These are phyloP conservation scores for Megaceryle torquata DNA, from an alignment of 2,113 vertebrate genomes.

Conservation along the genomic window DNA sequence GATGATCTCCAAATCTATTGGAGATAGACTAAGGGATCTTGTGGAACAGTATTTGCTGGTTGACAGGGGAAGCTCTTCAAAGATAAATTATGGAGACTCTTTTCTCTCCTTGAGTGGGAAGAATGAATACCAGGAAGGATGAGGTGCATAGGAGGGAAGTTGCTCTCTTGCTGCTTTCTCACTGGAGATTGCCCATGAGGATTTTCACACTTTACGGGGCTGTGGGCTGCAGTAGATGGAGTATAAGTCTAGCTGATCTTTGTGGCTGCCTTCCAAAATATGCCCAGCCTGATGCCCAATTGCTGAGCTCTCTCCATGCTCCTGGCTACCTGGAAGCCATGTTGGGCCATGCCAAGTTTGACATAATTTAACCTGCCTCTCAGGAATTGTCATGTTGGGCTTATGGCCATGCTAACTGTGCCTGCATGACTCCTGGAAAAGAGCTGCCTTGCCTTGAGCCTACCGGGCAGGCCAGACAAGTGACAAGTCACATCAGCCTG, in stretches of 20 bases:
- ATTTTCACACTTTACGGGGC: background rate
- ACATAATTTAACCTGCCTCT: background rate
- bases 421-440: background rate
- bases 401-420: background rate
- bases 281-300: background rate
- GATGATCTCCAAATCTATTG: background rate
- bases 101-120: background rate
- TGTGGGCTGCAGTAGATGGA: background rate
- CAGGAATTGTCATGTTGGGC: background rate
- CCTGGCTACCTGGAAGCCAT: background rate
- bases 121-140: background rate
- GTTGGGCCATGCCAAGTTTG: background rate
- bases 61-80: background rate
- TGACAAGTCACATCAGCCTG: background rate
- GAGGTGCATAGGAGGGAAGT: background rate
- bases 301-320: accelerated
- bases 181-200: background rate
- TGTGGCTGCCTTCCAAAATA: background rate
- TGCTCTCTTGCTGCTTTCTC: background rate
- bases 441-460: background rate
- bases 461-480: background rate
- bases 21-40: background rate
- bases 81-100: background rate
- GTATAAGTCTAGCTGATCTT: background rate
- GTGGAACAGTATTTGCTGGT: accelerated